Evolutionary conservation across 2,888 invertebrate species (phyloP), one percentile per base, ranked within the genome.

Genomic region (Ormyrus labotus): DNA sequence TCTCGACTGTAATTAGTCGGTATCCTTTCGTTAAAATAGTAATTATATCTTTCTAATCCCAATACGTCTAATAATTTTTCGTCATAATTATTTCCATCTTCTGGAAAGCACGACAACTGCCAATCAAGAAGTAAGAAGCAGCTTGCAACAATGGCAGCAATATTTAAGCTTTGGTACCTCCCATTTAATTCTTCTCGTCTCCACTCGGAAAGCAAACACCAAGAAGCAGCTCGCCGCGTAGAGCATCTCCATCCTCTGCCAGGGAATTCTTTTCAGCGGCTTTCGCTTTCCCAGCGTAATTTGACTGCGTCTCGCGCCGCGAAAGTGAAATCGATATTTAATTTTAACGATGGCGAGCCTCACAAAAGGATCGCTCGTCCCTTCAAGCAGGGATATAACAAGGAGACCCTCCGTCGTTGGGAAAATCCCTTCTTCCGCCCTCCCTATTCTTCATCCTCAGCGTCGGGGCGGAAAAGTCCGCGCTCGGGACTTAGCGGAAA

Each of bases 281-380:
- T 70, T 69, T 77, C 69, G 61, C 75, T 69, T 63, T 76, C 50
- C 45, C 70, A 19, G 51, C 65, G 19, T 78, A 78, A 78, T 78
- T 71, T 73, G 68, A 78, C 83, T 77, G 80, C 72, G 81, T 80
- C 19, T 19, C 19, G 19, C 19, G 19, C 19, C 19, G 19, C 64
- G 83, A 83, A 82, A 84, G 85, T 84, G 85, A 86, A 84, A 87
- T 87, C 88, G 86, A 87, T 87, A 87, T 87, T 86, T 88, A 84
- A 87, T 87, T 87, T 86, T 85, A 87, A 87, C 86, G 85, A 87
- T 83, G 85, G 84, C 82, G 76, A 81, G 82, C 57, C 55, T 68
- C 81, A 85, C 85, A 84, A 86, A 85, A 85, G 87, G 84, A 84
- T 83, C 83, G 83, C 78, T 61, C 13, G 13, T 47, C 55, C 55